Evolutionary conservation across 2,888 invertebrate species (phyloP).

Genomic region (Arenicola marina): DNA sequence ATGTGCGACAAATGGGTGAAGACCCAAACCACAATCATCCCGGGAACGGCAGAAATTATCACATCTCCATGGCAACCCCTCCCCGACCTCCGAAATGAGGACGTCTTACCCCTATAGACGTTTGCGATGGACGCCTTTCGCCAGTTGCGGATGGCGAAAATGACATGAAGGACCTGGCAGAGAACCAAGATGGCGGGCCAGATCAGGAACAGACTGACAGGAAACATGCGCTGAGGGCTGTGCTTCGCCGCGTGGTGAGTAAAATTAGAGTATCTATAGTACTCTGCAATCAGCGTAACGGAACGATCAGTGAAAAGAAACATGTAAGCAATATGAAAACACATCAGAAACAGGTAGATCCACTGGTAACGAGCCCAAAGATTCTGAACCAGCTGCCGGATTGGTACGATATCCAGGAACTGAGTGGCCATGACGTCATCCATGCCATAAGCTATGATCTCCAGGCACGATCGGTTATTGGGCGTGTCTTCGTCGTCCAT

Average conservation of each 20-base stretch:
- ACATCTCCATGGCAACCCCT: background rate
- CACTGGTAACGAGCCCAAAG: conserved; percentile 48
- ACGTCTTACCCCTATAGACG: too few species aligned
- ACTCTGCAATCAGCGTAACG: background rate
- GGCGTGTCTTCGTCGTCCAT: background rate
- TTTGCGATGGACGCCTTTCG: too few species aligned
- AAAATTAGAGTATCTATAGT: too few species aligned
- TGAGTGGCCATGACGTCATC: conserved; percentile 41
- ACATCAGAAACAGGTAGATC: conserved; percentile 46
- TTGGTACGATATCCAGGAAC: conserved; percentile 50
- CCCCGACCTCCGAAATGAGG: too few species aligned
- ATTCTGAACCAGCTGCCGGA: conserved; percentile 45
- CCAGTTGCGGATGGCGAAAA: too few species aligned
- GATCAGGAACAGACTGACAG: conserved; percentile 22
- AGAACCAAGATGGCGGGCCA: conserved; percentile 34
- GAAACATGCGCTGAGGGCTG: background rate
- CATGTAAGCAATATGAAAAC: conserved; percentile 54
- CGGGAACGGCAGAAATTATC: background rate
- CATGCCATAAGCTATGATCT: conserved; percentile 42
- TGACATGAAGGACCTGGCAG: conserved; percentile 29
- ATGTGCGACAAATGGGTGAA: conserved; percentile 28
- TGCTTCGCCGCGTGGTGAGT: background rate
- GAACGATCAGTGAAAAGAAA: conserved; percentile 36
- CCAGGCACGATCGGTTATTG: conserved; percentile 39
- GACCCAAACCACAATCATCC: conserved; percentile 23